Conservation (phyloP, 2,888 invertebrate species). For the Philereme transversata region DNA sequence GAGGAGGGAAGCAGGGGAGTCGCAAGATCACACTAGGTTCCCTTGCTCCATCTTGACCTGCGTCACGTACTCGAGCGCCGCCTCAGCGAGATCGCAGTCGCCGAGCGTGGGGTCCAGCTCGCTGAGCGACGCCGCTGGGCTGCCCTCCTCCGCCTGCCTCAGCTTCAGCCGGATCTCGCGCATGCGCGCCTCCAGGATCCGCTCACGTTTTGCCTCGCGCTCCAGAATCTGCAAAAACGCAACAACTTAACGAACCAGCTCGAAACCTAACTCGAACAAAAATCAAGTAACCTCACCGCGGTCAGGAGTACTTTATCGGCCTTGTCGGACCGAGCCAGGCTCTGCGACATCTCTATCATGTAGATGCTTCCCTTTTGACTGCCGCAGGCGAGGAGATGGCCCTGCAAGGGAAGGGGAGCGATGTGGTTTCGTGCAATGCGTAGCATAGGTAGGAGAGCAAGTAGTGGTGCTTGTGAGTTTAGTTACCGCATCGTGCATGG, state of each 20-base stretch:
- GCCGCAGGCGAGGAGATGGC: slow-evolving; percentile 88
- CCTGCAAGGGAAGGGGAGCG: slow-evolving; percentile 54
- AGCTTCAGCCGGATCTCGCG: slow-evolving; percentile 89
- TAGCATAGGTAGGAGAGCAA: too few species aligned
- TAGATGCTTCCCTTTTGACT: slow-evolving; percentile 88
- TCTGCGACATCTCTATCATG: slow-evolving; percentile 89
- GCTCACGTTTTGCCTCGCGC: slow-evolving; percentile 93
- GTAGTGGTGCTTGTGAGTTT: not conserved
- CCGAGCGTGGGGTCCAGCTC: slow-evolving; percentile 54
- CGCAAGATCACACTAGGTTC: not conserved
- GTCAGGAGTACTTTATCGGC: slow-evolving; percentile 89
- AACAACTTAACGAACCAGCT: not conserved
- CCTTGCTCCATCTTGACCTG: slow-evolving; percentile 52
- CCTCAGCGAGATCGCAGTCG: slow-evolving; percentile 62
- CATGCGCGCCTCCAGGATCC: slow-evolving; percentile 94
- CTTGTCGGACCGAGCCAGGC: slow-evolving; percentile 85
- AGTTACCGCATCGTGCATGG: slow-evolving; percentile 62
- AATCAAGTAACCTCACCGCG: slow-evolving; percentile 76
- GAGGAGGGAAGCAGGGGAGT: not conserved
- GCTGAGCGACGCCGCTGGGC: slow-evolving; percentile 44
- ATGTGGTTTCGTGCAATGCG: too few species aligned
- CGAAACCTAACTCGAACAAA: not conserved
- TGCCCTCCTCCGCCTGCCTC: slow-evolving; percentile 63
- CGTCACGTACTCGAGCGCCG: slow-evolving; percentile 52
- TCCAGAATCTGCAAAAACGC: slow-evolving; percentile 89